A percentile compares a stretch with the other conserved stretches of the same genome.
phyloP scores from a whole-genome alignment of 2,888 invertebrate genomes.

The Drosophila glabriapex region DNA sequence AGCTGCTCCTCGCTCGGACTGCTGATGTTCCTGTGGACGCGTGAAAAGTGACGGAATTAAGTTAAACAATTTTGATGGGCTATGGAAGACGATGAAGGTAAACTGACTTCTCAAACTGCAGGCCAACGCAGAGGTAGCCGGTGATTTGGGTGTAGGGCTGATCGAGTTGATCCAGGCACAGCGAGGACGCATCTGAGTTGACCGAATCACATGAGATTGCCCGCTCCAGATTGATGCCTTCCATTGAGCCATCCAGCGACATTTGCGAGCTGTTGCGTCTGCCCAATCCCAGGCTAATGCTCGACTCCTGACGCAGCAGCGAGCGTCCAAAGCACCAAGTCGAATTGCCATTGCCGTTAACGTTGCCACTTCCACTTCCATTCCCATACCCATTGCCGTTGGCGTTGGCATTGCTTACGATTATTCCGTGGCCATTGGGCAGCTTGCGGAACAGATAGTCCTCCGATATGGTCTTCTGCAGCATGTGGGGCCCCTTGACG shows the following conservation, averaged over 20 bases:
- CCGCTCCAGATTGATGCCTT: slow-evolving; percentile 85
- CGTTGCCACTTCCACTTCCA: slow-evolving; percentile 39
- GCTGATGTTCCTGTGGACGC: slow-evolving; percentile 71
- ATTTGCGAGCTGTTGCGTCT: slow-evolving; percentile 83
- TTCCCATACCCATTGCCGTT: slow-evolving; percentile 48
- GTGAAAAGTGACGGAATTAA: background rate
- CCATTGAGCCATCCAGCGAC: slow-evolving; percentile 82
- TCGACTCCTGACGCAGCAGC: slow-evolving; percentile 82
- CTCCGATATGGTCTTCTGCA: slow-evolving; percentile 85
- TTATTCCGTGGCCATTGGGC: slow-evolving; percentile 46
- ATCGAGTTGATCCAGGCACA: slow-evolving; percentile 89
- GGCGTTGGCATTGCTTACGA: slow-evolving; percentile 26
- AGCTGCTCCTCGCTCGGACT: slow-evolving; percentile 78
- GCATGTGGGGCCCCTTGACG: slow-evolving; percentile 82
- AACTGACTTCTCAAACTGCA: slow-evolving; percentile 91
- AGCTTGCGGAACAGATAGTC: slow-evolving; percentile 83
- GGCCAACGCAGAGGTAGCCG: slow-evolving; percentile 91
- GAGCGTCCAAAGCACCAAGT: slow-evolving; percentile 83
- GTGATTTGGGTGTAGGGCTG: slow-evolving; percentile 89
- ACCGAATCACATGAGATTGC: slow-evolving; percentile 93
- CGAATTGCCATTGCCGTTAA: slow-evolving; percentile 60
- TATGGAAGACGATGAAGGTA: too few relatives aligned
- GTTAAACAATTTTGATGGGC: background rate
- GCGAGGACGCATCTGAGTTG: slow-evolving; percentile 90
- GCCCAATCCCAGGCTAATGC: slow-evolving; percentile 76